phyloP scores from a whole-genome alignment of 2,113 vertebrate genomes.

The Oreotragus oreotragus region DNA sequence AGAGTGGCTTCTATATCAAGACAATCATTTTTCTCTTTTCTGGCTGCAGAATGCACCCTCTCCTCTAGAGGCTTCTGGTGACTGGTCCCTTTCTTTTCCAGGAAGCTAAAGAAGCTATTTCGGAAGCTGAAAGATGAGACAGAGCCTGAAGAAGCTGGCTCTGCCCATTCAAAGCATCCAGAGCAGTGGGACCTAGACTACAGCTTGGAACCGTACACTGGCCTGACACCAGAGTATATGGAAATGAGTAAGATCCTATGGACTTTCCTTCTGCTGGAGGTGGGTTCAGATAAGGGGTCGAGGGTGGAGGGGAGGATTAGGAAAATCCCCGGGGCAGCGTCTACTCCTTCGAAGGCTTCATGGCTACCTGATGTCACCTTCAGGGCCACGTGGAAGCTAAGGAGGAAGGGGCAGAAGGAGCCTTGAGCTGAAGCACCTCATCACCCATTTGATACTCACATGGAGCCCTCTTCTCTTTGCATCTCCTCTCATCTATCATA shows the following conservation, averaged over 20 bases:
- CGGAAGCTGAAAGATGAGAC: constrained; percentile 90
- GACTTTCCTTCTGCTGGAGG: background rate
- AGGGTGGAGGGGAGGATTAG: background rate
- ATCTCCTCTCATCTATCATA: background rate
- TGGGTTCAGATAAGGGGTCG: background rate
- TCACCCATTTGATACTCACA: too few relatives aligned
- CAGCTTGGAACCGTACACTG: constrained; percentile 91
- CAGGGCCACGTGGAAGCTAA: background rate
- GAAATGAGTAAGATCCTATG: constrained; percentile 92
- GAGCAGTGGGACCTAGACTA: constrained; percentile 94
- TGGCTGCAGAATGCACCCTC: background rate
- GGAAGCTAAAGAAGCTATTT: constrained; percentile 95
- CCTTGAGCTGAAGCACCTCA: background rate
- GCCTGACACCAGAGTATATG: constrained; percentile 97
- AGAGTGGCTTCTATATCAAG: background rate
- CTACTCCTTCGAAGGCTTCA: background rate
- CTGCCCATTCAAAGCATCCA: constrained; percentile 81
- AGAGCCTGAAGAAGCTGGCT: constrained; percentile 78
- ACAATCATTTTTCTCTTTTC: background rate
- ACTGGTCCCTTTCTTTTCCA: constrained; percentile 69
- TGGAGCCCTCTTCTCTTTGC: background rate
- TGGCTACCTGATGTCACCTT: background rate
- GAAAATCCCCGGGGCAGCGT: background rate
- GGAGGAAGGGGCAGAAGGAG: background rate
- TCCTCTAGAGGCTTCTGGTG: background rate